Evolutionary conservation across 1,140 invertebrate genomes (phyloP).

Genomic region (Drepana arcuata): DNA sequence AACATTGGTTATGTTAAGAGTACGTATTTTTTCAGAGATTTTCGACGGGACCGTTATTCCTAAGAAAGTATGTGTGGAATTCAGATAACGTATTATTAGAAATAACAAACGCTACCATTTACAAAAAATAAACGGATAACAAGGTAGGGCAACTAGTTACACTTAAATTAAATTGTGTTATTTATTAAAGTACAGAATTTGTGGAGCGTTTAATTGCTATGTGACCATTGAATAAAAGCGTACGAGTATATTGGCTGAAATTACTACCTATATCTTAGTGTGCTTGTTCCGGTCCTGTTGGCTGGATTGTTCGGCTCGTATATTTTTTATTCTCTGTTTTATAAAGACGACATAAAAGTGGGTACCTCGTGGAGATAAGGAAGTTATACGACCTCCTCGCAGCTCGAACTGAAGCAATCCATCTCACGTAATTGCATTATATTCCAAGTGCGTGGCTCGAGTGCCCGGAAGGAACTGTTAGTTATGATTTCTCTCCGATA

Average conservation of each 20-base stretch:
- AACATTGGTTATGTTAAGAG: background rate
- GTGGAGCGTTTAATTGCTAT: too few species aligned
- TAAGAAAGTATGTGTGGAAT: too few species aligned
- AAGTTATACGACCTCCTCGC: slow-evolving; percentile 24
- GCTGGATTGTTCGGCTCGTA: too few species aligned
- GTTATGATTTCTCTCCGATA: slow-evolving; percentile 29
- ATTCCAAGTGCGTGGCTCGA: slow-evolving; percentile 27
- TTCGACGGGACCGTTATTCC: too few species aligned
- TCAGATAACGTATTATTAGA: too few species aligned
- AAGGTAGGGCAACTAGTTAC: too few species aligned
- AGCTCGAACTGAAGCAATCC: slow-evolving; percentile 26
- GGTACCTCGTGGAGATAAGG: slow-evolving; percentile 32
- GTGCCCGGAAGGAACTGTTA: slow-evolving; percentile 18
- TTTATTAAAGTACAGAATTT: too few species aligned
- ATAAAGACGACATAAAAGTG: slow-evolving; percentile 30
- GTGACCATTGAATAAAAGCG: slow-evolving; percentile 9
- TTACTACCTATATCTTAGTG: slow-evolving; percentile 9
- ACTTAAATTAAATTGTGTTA: too few species aligned
- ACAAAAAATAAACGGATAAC: slow-evolving; percentile 4
- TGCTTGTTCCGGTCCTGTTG: too few species aligned
- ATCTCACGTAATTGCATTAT: slow-evolving; percentile 39
- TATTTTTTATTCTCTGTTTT: slow-evolving; percentile 25
- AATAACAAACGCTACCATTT: too few species aligned
- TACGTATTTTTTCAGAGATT: too few species aligned
- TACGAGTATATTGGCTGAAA: slow-evolving; percentile 6